phyloP scores from a whole-genome alignment of 1,140 invertebrate genomes.

The Portunus trituberculatus region DNA sequence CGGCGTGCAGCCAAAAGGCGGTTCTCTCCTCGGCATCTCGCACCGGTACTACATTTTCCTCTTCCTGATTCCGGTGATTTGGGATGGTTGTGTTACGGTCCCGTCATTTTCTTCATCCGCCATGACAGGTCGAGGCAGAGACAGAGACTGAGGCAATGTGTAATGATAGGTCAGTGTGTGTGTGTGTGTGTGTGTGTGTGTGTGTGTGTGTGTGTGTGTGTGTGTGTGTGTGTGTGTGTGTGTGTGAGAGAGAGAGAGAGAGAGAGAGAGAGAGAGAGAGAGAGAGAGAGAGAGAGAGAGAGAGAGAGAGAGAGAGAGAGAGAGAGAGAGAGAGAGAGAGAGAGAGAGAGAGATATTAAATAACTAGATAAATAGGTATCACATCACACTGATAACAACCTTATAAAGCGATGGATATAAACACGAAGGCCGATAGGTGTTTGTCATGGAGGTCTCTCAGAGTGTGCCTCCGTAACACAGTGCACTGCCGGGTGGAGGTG shows the following conservation, averaged over 20 bases:
- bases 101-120: neutral
- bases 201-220: slow-evolving; percentile 1
- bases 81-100: neutral
- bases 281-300: neutral
- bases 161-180: neutral
- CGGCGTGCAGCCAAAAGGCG: neutral
- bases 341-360: neutral
- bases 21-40: slow-evolving; percentile 3
- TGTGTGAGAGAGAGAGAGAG: neutral
- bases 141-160: neutral
- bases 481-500: too few species aligned
- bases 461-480: too few species aligned
- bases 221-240: too few species aligned
- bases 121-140: neutral
- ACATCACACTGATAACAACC: too few species aligned
- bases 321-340: slow-evolving; percentile 20
- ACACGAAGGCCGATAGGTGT: too few species aligned
- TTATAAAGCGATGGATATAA: too few species aligned
- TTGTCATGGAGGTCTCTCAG: too few species aligned
- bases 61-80: neutral
- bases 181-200: slow-evolving; percentile 4
- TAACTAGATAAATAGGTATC: neutral
- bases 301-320: neutral
- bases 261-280: slow-evolving; percentile 20
- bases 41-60: neutral